Evolutionary conservation across 1,140 invertebrate species (phyloP).

Genomic region (Musca domestica): DNA sequence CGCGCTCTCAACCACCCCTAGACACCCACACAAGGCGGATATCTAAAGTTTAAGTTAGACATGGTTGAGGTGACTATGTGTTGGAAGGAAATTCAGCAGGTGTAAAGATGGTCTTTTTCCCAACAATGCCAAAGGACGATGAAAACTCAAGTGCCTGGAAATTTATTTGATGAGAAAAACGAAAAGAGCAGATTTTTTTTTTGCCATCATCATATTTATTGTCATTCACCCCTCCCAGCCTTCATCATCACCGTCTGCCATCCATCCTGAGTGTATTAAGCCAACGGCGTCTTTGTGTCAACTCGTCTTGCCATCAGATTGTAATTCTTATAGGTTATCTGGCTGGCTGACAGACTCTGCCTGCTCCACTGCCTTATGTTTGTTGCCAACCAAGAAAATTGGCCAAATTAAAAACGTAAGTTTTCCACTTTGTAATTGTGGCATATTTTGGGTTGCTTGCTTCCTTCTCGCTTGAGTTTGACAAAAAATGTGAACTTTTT

Average conservation of each 20-base stretch:
- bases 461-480: no score
- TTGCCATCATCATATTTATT: not conserved
- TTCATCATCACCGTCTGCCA: not conserved
- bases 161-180: constrained; percentile 13
- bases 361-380: not conserved
- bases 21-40: no score
- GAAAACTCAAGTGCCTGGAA: constrained; percentile 14
- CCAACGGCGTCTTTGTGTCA: constrained; percentile 3
- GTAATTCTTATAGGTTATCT: not conserved
- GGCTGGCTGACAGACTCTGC: no score
- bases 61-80: not conserved
- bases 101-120: not conserved
- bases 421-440: not conserved
- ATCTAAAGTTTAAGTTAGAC: no score
- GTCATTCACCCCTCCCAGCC: no score
- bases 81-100: not conserved
- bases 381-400: constrained; percentile 1
- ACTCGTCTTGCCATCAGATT: not conserved
- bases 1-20: no score
- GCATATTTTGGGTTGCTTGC: no score
- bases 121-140: constrained; percentile 15
- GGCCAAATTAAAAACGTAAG: constrained; percentile 10
- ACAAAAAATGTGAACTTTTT: no score
- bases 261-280: not conserved
- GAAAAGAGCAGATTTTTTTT: not conserved